Base-by-base conservation (phyloP, 1,140 invertebrate genomes). In the Druon quercuslanigerum region DNA sequence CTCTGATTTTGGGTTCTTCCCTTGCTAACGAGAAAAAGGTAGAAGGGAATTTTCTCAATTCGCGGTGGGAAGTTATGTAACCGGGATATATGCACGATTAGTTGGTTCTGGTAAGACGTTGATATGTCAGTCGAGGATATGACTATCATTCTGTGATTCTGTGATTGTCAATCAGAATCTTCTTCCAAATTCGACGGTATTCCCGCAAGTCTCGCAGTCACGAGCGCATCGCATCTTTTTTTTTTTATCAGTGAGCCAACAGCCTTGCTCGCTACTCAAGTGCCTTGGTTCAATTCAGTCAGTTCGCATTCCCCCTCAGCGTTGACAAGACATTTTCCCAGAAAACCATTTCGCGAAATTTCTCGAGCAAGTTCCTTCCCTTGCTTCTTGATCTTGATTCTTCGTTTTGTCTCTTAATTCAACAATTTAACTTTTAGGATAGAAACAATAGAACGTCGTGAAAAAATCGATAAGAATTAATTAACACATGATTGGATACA, bases 61-160 rank as follows among this genome's bases (percentile, higher is more conserved):
- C 73, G 78, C 76, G 75, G 74, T 84, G 82, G 79, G 81, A 82
- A 70, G 82, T 88, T 88, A 88, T 81, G 85, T 88, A 88, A 87
- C 76, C 79, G 80, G 66, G 71, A 83, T 86, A 71, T 80, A 81
- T 83, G 84, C 80, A 84, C 86, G 85, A 85, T 84, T 86, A 82
- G 83, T 50, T 76, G 72, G 7, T 46, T 46, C 40, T 46, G 40
- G 40, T 46, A 1, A 46, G 9, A 11, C 9, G 40, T 73, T 78
- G 73, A 80, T 81, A 82, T 78, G 74, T 82, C 80, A 80, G 73
- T 80, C 54, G 72, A 66, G 60, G 25, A 25, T 20, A 25, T 25
- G 57, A 60, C 25, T 46, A 11, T 46, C 7, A 46, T 46, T 46
- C 40, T 46, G 12, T 14, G 17, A 57, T 20, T 54, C n/a, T 19